Evolutionary conservation across 2,888 invertebrate genomes (phyloP).

Genomic region (Congeria kusceri): DNA sequence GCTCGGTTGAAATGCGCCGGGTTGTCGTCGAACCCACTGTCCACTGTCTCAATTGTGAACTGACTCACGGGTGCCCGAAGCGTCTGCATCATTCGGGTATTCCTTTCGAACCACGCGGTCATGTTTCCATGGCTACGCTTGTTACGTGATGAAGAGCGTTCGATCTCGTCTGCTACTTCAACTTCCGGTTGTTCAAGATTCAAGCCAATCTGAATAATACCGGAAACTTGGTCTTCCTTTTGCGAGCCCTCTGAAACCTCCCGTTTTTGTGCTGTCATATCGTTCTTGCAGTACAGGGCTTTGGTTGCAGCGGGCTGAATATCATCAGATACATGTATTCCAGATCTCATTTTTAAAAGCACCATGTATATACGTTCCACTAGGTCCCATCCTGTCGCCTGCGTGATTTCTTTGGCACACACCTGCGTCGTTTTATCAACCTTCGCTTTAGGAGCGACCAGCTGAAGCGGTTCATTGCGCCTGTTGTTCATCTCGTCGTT

Average conservation of each 20-base stretch:
- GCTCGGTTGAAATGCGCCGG: conserved; percentile 40
- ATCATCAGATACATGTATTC: conserved; percentile 18
- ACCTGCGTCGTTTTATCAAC: conserved; percentile 65
- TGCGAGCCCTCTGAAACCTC: neutral
- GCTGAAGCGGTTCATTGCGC: too few relatives aligned
- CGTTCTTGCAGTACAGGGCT: neutral
- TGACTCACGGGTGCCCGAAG: conserved; percentile 58
- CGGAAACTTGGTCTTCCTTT: neutral
- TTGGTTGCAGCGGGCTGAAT: neutral
- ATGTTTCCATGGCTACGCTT: conserved; percentile 15
- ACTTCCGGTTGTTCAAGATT: neutral
- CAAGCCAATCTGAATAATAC: neutral
- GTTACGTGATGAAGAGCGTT: neutral
- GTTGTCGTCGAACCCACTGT: conserved; percentile 74
- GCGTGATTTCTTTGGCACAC: conserved; percentile 60
- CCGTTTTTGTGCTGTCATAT: neutral
- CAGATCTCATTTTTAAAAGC: conserved; percentile 41
- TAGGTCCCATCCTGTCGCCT: conserved; percentile 69
- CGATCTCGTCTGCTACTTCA: neutral
- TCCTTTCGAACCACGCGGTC: conserved; percentile 46
- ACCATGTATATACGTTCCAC: conserved; percentile 46
- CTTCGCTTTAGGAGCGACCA: conserved; percentile 57
- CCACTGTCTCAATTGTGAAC: conserved; percentile 72
- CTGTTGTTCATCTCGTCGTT: too few relatives aligned
- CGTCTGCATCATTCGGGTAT: conserved; percentile 17